Evolutionary conservation across 1,140 invertebrate species (phyloP), one percentile per base, ranked within the genome.

Genomic region (Macrosteles quadrilineatus): DNA sequence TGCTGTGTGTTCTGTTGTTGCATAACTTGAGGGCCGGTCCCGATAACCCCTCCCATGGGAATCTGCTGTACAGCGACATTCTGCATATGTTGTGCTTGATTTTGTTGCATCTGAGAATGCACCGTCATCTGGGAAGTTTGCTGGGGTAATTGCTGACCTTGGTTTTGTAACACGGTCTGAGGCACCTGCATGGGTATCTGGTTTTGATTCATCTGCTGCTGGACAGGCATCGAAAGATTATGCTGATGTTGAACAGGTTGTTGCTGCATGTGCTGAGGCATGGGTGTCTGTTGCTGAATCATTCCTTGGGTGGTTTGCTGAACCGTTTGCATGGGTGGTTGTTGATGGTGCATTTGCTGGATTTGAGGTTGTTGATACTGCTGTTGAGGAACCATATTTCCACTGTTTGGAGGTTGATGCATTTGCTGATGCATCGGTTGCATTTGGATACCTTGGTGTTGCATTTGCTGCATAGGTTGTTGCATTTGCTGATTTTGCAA

Each of bases 391-490:
- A 55, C 21, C 40, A 69, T 70, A 30, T 69, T 63, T 3, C 65
- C 29, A 40, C 59, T 50, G 3, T 62, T 45, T 45, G 70, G 75
- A 47, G 72, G 71, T 69, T 73, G 73, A 62, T 71, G 72, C 14
- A 69, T 55, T 9, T 36, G 14, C n/a, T 71, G 80, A 70, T 83
- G 82, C 75, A 83, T 81, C 71, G 83, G 81, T 67, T 74, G 73
- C 21, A 63, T 64, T 30, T 55, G 3, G n/a, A 71, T 62, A 40
- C 65, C 29, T 68, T 74, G 73, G 27, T 74, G 74, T 64, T 72
- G 73, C 74, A 81, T 82, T 73, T 83, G 81, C 32, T 78, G 80
- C 6, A 80, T 68, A 50, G 83, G 82, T 78, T 83, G 82, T 62
- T 82, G 83, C 23, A 59, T 50, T 65, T 71, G 73, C 63, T 73